Evolutionary conservation across 2,113 vertebrate species (phyloP).

Genomic region (Tautogolabrus adspersus): DNA sequence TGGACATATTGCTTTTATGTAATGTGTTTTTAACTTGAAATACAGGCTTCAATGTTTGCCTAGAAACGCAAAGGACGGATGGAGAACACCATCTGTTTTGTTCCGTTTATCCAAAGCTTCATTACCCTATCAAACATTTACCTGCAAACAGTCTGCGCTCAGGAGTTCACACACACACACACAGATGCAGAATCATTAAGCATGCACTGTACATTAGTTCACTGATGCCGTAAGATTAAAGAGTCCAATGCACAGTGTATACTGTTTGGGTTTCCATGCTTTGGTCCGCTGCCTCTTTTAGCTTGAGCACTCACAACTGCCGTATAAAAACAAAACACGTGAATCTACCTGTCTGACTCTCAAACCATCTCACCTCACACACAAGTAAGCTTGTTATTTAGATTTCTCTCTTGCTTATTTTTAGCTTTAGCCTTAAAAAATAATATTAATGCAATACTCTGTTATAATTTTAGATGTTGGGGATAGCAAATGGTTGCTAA

Average conservation of each 20-base stretch:
- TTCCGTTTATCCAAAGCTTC: constrained; percentile 77
- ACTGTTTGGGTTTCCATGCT: constrained; percentile 52
- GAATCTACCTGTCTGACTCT: constrained; percentile 40
- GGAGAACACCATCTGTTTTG: constrained; percentile 57
- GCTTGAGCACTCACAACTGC: constrained; percentile 30
- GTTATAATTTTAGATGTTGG: constrained; percentile 28
- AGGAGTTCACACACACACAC: constrained; percentile 1
- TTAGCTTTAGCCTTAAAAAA: neutral
- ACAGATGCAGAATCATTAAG: constrained; percentile 24
- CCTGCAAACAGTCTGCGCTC: constrained; percentile 62
- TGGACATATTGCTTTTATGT: neutral
- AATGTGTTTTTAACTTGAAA: constrained; percentile 28
- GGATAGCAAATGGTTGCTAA: constrained; percentile 70
- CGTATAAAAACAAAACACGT: constrained; percentile 61
- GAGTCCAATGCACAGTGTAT: constrained; percentile 33
- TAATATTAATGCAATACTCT: neutral
- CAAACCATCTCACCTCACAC: constrained; percentile 9
- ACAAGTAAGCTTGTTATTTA: constrained; percentile 22
- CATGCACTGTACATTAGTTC: constrained; percentile 54
- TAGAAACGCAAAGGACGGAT: constrained; percentile 47
- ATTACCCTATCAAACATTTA: constrained; percentile 84
- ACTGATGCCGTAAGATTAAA: constrained; percentile 34
- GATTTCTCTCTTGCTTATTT: constrained; percentile 17
- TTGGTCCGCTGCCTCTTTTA: constrained; percentile 49
- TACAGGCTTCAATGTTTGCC: constrained; percentile 38